These are phyloP conservation scores for Gymnothorax reevesii DNA, from an alignment of 2,797 vertebrate species.

Conservation along the genomic window DNA sequence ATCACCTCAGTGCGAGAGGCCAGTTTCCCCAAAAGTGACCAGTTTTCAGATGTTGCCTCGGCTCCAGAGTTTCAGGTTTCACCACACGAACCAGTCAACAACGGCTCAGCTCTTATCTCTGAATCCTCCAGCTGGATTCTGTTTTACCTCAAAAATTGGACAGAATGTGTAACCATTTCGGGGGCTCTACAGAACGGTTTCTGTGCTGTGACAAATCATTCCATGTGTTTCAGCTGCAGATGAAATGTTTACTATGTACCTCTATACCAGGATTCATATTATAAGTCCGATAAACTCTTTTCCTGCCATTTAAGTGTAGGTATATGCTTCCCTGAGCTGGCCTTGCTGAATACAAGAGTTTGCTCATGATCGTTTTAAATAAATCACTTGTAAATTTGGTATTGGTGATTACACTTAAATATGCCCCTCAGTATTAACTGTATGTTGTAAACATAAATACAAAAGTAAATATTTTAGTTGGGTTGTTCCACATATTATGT, in stretches of 20 bases:
- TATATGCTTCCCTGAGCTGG: too few relatives aligned
- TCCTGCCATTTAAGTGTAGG: too few relatives aligned
- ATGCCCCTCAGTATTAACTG: background rate
- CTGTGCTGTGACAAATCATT: background rate
- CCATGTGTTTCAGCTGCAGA: background rate
- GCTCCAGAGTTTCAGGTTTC: background rate
- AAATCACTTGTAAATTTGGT: background rate
- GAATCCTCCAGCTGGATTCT: background rate
- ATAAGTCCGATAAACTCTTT: too few relatives aligned
- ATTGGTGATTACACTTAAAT: background rate
- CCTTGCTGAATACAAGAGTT: too few relatives aligned
- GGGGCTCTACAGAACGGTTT: too few relatives aligned
- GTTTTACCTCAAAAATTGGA: background rate
- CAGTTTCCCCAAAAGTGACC: background rate
- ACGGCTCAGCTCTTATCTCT: background rate
- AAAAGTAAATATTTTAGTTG: background rate
- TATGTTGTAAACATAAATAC: background rate
- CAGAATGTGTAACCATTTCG: background rate
- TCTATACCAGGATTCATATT: too few relatives aligned
- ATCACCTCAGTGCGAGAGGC: constrained; percentile 7
- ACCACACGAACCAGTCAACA: background rate
- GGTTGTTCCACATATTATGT: background rate
- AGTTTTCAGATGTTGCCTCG: constrained; percentile 1
- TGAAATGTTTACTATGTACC: too few relatives aligned
- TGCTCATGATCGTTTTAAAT: too few relatives aligned